Evolutionary conservation across 2,888 invertebrate genomes (phyloP).

Genomic region (Lasioglossum lativentre): DNA sequence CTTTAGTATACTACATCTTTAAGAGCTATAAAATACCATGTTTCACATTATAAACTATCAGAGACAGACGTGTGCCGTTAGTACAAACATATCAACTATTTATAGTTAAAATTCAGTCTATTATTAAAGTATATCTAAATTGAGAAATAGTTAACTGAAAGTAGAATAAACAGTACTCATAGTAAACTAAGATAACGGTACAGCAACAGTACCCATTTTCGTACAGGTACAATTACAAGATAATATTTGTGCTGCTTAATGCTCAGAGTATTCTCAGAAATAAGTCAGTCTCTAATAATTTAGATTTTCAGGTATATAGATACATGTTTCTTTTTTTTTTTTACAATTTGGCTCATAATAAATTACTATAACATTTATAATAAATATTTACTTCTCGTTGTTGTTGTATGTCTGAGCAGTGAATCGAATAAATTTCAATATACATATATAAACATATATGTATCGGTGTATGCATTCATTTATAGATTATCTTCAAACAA

Average conservation of each 20-base stretch:
- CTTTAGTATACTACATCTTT: conserved; percentile 3
- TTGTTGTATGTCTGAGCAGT: conserved; percentile 47
- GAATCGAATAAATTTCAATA: conserved; percentile 40
- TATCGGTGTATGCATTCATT: neutral
- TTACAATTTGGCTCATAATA: conserved; percentile 33
- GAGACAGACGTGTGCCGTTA: conserved; percentile 6
- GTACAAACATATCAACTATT: conserved; percentile 38
- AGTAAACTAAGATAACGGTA: neutral
- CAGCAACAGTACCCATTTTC: conserved; percentile 45
- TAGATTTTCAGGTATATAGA: conserved; percentile 44
- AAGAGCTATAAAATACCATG: conserved; percentile 36
- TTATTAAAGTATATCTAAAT: conserved; percentile 59
- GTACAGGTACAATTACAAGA: conserved; percentile 44
- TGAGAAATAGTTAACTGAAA: conserved; percentile 43
- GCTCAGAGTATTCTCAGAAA: conserved; percentile 52
- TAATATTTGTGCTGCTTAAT: conserved; percentile 57
- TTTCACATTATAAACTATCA: conserved; percentile 37
- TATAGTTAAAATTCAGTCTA: conserved; percentile 64
- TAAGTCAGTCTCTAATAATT: conserved; percentile 60
- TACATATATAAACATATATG: conserved; percentile 4
- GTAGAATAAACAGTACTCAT: conserved; percentile 10
- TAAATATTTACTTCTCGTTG: conserved; percentile 63
- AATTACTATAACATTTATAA: conserved; percentile 66
- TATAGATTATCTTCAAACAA: conserved; percentile 86
- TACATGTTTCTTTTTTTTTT: conserved; percentile 24